A percentile compares a stretch with the other conserved stretches of the same genome.
These are phyloP conservation scores for Chelmon rostratus DNA, from an alignment of 2,797 vertebrate genomes.

Conservation along the genomic window DNA sequence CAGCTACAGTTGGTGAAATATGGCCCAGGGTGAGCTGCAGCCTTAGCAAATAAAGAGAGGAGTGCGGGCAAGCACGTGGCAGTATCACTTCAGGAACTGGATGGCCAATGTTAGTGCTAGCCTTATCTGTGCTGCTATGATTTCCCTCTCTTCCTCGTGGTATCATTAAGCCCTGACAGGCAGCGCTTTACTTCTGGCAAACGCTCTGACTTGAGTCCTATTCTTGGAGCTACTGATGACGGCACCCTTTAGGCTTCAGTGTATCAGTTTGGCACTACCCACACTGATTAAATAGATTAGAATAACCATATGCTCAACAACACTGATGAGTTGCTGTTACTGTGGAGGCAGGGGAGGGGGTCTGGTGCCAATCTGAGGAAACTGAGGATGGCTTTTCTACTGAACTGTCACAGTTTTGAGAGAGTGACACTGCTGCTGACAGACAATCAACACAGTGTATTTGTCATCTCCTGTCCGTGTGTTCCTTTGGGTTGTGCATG, in stretches of 20 bases:
- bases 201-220: constrained; percentile 23
- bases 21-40: constrained; percentile 27
- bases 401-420: constrained; percentile 19
- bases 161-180: constrained; percentile 46
- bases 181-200: constrained; percentile 31
- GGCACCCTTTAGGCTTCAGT: constrained; percentile 8
- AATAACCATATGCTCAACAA: constrained; percentile 48
- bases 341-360: neutral
- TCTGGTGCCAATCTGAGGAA: constrained; percentile 7
- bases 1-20: constrained; percentile 32
- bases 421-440: constrained; percentile 38
- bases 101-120: neutral
- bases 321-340: constrained; percentile 28
- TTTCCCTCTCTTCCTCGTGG: constrained; percentile 19
- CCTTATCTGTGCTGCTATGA: constrained; percentile 32
- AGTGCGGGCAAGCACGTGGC: neutral
- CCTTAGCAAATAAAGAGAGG: constrained; percentile 30
- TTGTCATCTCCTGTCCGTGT: constrained; percentile 14
- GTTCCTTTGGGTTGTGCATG: constrained; percentile 8
- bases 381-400: constrained; percentile 8
- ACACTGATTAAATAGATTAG: constrained; percentile 45
- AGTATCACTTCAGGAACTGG: constrained; percentile 11
- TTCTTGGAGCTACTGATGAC: constrained; percentile 50
- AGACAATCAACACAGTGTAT: constrained; percentile 19
- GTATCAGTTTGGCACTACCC: constrained; percentile 29